Evolutionary conservation across 2,113 vertebrate species (phyloP).

Genomic region (Aegypius monachus): DNA sequence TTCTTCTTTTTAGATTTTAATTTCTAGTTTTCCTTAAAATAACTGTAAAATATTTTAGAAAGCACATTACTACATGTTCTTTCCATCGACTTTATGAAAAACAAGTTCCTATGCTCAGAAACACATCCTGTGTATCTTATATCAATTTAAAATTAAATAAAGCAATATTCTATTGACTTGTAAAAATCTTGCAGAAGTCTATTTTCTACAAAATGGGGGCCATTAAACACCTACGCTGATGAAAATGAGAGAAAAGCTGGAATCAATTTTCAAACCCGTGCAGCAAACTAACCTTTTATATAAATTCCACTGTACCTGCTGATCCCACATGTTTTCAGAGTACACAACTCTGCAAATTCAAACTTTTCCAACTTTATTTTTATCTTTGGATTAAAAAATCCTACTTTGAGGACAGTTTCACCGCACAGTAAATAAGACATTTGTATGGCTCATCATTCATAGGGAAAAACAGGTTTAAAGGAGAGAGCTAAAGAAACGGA

Average conservation of each 20-base stretch:
- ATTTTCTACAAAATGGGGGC: not conserved
- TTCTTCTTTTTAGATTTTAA: not conserved
- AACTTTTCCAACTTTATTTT: not conserved
- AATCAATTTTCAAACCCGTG: rapidly evolving
- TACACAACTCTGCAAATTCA: not conserved
- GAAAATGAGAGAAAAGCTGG: not conserved
- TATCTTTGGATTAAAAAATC: not conserved
- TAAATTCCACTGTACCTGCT: not conserved
- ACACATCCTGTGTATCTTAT: not conserved
- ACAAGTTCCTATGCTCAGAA: not conserved
- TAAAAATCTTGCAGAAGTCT: not conserved
- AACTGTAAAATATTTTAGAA: not conserved
- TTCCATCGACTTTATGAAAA: not conserved
- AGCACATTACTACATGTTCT: rapidly evolving
- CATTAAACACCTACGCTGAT: not conserved
- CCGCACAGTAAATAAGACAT: not conserved
- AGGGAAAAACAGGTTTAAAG: not conserved
- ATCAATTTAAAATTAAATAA: not conserved
- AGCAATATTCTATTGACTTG: not conserved
- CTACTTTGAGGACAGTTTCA: not conserved
- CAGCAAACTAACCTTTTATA: not conserved
- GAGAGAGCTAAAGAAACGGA: not conserved
- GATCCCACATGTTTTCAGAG: not conserved
- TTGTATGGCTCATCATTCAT: rapidly evolving
- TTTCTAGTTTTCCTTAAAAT: not conserved